These are phyloP conservation scores for Bombyx mandarina DNA, from an alignment of 1,140 invertebrate species.

Conservation along the genomic window DNA sequence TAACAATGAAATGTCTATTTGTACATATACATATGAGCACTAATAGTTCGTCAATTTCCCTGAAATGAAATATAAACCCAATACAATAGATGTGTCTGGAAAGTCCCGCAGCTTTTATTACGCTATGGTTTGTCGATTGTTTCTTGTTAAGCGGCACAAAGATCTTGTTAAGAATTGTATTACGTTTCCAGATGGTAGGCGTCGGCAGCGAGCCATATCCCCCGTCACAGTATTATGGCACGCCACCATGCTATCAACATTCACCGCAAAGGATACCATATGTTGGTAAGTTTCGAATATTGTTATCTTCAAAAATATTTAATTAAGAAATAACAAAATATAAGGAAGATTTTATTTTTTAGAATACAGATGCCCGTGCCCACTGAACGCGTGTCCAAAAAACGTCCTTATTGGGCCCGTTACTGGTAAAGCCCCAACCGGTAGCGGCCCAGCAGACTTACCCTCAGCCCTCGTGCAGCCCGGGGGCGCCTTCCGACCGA, in stretches of 20 bases:
- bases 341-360: constrained; percentile 17
- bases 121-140: too few relatives aligned
- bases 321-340: too few relatives aligned
- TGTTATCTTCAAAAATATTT: background rate
- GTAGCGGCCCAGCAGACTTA: constrained; percentile 63
- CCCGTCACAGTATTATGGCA: constrained; percentile 71
- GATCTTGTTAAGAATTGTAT: too few relatives aligned
- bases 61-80: too few relatives aligned
- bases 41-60: too few relatives aligned
- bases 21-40: too few relatives aligned
- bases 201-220: constrained; percentile 74
- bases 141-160: too few relatives aligned
- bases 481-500: constrained; percentile 60
- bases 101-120: too few relatives aligned
- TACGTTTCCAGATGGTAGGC: constrained; percentile 61
- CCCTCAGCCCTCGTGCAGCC: constrained; percentile 60
- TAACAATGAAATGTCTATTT: too few relatives aligned
- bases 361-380: constrained; percentile 84
- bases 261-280: constrained; percentile 77
- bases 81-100: too few relatives aligned
- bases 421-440: constrained; percentile 83
- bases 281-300: constrained; percentile 70
- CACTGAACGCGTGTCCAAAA: constrained; percentile 94
- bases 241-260: constrained; percentile 78
- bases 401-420: constrained; percentile 96